Conservation (phyloP, 2,888 invertebrate genomes). For the Theretra japonica region DNA sequence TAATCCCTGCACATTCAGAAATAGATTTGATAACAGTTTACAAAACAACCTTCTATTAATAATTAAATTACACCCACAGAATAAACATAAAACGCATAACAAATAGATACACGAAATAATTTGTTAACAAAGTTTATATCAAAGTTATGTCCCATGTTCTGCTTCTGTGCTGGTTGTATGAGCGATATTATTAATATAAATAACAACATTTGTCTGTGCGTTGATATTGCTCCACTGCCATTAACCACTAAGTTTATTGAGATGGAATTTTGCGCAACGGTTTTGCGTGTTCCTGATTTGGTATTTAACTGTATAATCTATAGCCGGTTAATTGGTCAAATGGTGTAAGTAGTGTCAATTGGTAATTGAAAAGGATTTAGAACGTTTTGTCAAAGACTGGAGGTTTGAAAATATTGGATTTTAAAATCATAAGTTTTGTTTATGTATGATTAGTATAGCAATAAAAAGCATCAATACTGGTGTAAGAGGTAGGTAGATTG, state of each 20-base stretch:
- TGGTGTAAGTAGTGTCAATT: no score
- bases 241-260: slow-evolving; percentile 12
- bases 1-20: no score
- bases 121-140: background rate
- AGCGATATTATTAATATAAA: slow-evolving; percentile 18
- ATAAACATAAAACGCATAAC: background rate
- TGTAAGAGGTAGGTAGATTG: no score
- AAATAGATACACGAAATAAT: slow-evolving; percentile 12
- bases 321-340: no score
- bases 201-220: slow-evolving; percentile 14
- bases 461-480: no score
- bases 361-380: no score
- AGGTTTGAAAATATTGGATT: no score
- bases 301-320: background rate
- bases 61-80: background rate
- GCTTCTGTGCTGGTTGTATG: background rate
- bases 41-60: no score
- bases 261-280: slow-evolving; percentile 14
- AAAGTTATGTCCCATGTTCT: background rate
- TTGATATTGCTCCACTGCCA: slow-evolving; percentile 8
- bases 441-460: no score
- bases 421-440: no score
- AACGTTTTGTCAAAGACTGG: no score
- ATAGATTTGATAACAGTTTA: no score
- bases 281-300: background rate